Percentiles rank a stretch among this genome's conserved stretches.
These are phyloP conservation scores for Chaitophorus viminalis DNA, from an alignment of 2,888 invertebrate species.

Conservation along the genomic window DNA sequence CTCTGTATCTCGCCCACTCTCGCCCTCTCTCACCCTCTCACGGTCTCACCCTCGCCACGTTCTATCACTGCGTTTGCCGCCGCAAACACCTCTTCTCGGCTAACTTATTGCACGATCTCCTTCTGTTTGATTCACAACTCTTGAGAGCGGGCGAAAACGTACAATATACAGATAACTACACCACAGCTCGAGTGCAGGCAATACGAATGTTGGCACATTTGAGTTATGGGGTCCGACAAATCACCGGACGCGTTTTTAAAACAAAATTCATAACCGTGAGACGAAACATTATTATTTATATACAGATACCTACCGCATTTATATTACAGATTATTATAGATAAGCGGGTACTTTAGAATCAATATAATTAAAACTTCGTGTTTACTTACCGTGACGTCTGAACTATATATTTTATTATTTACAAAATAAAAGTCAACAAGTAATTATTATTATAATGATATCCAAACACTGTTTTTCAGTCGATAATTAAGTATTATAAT, in stretches of 20 bases:
- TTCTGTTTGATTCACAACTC: slow-evolving; percentile 48
- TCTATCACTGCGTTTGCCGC: neutral
- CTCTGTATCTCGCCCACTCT: neutral
- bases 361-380: neutral
- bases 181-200: slow-evolving; percentile 6
- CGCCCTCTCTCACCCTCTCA: neutral
- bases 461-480: neutral
- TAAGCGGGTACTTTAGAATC: neutral
- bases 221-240: slow-evolving; percentile 46
- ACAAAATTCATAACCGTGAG: neutral
- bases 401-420: too few species aligned
- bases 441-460: neutral
- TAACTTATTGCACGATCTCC: slow-evolving; percentile 41
- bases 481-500: too few species aligned
- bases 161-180: slow-evolving; percentile 2
- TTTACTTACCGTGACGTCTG: neutral
- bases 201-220: slow-evolving; percentile 10
- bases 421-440: neutral
- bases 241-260: slow-evolving; percentile 20
- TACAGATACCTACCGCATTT: neutral
- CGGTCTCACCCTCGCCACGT: neutral
- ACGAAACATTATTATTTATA: neutral
- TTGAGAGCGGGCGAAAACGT: neutral
- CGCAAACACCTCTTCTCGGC: slow-evolving; percentile 35
- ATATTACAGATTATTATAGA: too few species aligned